Conservation (phyloP, 2,888 invertebrate genomes). For the Ptychoptera albimana region DNA sequence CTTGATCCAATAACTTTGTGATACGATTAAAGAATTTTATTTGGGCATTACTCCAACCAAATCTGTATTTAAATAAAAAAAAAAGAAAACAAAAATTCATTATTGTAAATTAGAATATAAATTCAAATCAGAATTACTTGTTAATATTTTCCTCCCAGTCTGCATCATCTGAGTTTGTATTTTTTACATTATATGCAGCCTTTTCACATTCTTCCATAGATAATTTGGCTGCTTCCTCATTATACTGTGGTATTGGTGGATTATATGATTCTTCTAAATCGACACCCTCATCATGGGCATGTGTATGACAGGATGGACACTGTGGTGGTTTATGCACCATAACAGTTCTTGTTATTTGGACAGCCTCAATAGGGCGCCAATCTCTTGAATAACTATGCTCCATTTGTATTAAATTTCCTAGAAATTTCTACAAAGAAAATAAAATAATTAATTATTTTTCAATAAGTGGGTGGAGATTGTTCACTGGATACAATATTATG, state of each 20-base stretch:
- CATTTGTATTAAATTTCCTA: conserved; percentile 33
- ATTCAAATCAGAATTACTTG: conserved; percentile 30
- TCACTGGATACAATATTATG: too few species aligned
- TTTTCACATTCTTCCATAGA: conserved; percentile 59
- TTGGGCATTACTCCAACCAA: conserved; percentile 46
- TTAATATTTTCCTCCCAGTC: conserved; percentile 56
- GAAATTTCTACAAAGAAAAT: conserved; percentile 21
- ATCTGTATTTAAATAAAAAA: conserved; percentile 24
- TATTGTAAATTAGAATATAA: neutral
- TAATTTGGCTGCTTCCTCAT: conserved; percentile 39
- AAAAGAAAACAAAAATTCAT: neutral
- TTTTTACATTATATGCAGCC: conserved; percentile 42
- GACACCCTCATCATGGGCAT: conserved; percentile 25
- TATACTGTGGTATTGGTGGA: conserved; percentile 35
- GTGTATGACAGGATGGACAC: conserved; percentile 27
- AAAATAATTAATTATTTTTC: neutral
- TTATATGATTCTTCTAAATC: conserved; percentile 33
- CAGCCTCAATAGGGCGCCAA: conserved; percentile 29
- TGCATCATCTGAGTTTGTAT: conserved; percentile 34
- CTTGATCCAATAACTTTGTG: conserved; percentile 45
- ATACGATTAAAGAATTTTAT: conserved; percentile 47
- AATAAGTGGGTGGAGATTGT: neutral
- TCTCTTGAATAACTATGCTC: conserved; percentile 63
- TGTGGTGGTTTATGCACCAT: conserved; percentile 26
- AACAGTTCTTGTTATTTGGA: conserved; percentile 21